phyloP scores from a whole-genome alignment of 2,113 vertebrate genomes.

The Tringa solitaria region DNA sequence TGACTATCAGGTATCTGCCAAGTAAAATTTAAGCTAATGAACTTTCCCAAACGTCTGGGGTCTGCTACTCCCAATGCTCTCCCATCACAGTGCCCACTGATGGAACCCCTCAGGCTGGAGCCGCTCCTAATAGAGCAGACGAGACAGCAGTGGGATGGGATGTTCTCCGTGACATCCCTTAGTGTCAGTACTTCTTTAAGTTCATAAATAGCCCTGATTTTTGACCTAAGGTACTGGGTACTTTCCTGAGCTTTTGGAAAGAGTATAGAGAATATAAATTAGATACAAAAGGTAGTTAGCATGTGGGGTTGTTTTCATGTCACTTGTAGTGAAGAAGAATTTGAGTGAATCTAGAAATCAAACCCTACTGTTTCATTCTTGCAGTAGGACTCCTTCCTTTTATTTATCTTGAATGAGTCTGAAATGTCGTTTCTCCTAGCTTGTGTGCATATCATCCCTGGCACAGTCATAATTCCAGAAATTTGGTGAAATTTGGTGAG shows the following conservation, averaged over 20 bases:
- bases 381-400: neutral
- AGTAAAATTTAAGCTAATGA: neutral
- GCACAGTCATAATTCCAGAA: neutral
- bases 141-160: neutral
- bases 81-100: neutral
- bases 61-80: neutral
- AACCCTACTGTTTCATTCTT: neutral
- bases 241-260: neutral
- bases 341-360: neutral
- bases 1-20: neutral
- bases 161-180: neutral
- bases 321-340: neutral
- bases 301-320: fast-evolving
- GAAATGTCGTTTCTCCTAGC: neutral
- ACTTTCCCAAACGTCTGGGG: neutral
- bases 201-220: neutral
- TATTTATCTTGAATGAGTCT: neutral
- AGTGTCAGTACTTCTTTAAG: neutral
- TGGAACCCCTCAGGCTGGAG: neutral
- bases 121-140: neutral
- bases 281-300: neutral
- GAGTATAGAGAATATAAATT: neutral
- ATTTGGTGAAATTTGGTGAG: neutral
- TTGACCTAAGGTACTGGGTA: neutral
- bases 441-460: neutral